Percentiles rank a stretch among this genome's conserved stretches.
Evolutionary conservation across 2,113 vertebrate species (phyloP).

Genomic region (Gyps fulvus): DNA sequence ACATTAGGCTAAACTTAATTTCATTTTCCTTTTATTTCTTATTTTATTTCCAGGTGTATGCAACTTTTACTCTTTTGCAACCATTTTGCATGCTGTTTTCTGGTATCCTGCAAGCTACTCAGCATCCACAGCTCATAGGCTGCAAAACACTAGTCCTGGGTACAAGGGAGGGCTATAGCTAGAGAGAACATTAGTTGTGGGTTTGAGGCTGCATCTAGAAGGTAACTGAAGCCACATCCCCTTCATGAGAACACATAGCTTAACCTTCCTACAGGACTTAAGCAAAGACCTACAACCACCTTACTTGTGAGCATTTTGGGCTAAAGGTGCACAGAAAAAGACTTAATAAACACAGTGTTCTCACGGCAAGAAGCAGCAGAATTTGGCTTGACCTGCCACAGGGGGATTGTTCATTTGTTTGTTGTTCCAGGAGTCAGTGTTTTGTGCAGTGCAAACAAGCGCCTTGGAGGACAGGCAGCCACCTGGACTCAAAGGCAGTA

Average conservation of each 20-base stretch:
- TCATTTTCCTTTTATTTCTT: not conserved
- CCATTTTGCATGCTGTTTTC: too few species aligned
- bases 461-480: not conserved
- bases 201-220: too few species aligned
- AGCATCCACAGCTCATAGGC: not conserved
- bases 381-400: not conserved
- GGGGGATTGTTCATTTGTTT: not conserved
- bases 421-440: not conserved
- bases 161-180: not conserved
- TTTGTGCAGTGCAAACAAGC: not conserved
- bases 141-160: fast-evolving
- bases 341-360: not conserved
- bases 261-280: fast-evolving
- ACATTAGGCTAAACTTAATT: not conserved
- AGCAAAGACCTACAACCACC: not conserved
- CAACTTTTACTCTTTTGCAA: too few species aligned
- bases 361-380: not conserved
- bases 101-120: not conserved
- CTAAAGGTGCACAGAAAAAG: not conserved
- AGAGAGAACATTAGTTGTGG: fast-evolving
- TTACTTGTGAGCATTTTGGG: fast-evolving
- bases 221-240: not conserved
- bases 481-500: not conserved
- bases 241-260: not conserved
- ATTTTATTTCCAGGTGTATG: not conserved